Evolutionary conservation across 2,888 invertebrate species (phyloP).

Genomic region (Meiosimyza platycephala): DNA sequence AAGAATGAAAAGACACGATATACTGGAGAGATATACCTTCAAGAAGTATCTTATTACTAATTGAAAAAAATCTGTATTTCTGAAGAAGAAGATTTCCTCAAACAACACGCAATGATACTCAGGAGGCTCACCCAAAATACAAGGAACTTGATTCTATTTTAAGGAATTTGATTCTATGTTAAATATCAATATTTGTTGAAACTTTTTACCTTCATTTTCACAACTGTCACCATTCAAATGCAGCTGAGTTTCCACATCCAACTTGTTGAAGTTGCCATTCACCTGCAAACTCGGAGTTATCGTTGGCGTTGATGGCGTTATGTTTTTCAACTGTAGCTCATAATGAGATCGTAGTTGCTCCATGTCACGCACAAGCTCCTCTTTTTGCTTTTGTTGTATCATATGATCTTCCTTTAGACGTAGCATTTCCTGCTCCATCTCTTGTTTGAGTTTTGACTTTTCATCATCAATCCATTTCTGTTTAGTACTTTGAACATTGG

Average conservation of each 20-base stretch:
- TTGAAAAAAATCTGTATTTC: too few species aligned
- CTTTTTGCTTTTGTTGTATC: conserved; percentile 52
- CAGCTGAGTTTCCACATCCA: not conserved
- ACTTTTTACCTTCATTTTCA: conserved; percentile 7
- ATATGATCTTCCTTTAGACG: conserved; percentile 61
- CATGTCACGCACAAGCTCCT: conserved; percentile 53
- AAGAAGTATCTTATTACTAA: too few species aligned
- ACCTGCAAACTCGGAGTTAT: not conserved
- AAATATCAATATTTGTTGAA: too few species aligned
- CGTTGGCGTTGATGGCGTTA: conserved; percentile 29
- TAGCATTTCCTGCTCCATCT: conserved; percentile 64
- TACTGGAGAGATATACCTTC: too few species aligned
- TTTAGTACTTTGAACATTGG: not conserved
- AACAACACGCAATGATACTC: too few species aligned
- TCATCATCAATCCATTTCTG: conserved; percentile 68
- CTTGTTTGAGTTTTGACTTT: conserved; percentile 53
- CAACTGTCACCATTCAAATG: not conserved
- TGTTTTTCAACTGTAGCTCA: conserved; percentile 50
- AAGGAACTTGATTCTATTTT: too few species aligned
- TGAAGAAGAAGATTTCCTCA: too few species aligned
- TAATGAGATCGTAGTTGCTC: conserved; percentile 51
- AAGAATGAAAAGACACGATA: too few species aligned
- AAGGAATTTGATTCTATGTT: too few species aligned
- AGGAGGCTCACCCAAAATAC: too few species aligned
- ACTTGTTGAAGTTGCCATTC: too few species aligned